Base-by-base conservation (phyloP, 2,888 invertebrate species). In the Tipula helvola region DNA sequence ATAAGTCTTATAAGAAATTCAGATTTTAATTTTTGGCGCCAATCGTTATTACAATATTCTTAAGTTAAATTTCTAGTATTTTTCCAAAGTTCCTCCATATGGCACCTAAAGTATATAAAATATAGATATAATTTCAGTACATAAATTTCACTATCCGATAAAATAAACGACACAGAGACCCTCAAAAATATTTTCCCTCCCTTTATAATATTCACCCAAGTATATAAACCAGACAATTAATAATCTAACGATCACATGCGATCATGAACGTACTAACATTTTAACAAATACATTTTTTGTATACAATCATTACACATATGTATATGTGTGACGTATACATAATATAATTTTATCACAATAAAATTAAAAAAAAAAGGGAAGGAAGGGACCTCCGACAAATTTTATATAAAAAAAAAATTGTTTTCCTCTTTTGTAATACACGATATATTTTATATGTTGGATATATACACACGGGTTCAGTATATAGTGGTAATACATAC, bases 381-480 rank as follows among this genome's bases (percentile, higher is more conserved):
- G 85, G 85, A 85, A 42, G 85, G 85, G 85, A 42, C 84, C 41
- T 84, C 36, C 36, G 41, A 84, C 41, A 84, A 39, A 84, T 84
- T 39, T 84, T 39, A 84, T 84, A 39, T 84, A 36, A 84, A 84
- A 84, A 39, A 36, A 41, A 84, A 84, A 84, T 36, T 39, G 16
- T 84, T 13, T 84, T 84, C 71, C 71, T 71, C 71, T 71, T 71
- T 71, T 71, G 28, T 71, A 52, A 7, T 52, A 16, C 52, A 4
- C 52, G 16, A 83, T n/a, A 16, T n/a, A 16, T 71, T n/a, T 28
- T 28, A 28, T 18, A 39, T 71, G 28, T 85, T 39, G 39, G 39
- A 85, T 42, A 85, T 85, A 85, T 28, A 28, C 2, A 28, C 28
- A 39, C 7, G 36, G 83, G 83, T 71, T 71, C 71, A 71, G 71